Evolutionary conservation across 2,888 invertebrate genomes (phyloP).

Genomic region (Dryococelus australis): DNA sequence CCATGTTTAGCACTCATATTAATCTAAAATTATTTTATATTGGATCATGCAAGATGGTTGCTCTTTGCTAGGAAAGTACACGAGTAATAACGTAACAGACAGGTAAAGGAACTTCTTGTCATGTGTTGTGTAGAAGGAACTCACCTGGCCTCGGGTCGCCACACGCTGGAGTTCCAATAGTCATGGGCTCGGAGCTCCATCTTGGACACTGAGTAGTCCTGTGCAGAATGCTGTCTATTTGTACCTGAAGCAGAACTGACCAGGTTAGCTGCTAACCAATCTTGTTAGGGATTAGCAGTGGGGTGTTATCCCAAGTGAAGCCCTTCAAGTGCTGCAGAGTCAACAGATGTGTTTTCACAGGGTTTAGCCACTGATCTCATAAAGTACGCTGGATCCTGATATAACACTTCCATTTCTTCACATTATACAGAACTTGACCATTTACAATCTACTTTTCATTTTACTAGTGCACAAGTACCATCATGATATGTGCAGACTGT

Average conservation of each 20-base stretch:
- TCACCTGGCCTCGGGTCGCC: conserved; percentile 41
- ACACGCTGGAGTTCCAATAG: conserved; percentile 39
- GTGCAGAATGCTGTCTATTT: background rate
- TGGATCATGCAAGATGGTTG: too few relatives aligned
- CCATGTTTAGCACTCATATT: background rate
- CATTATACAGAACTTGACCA: too few relatives aligned
- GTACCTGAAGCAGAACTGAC: background rate
- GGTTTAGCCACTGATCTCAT: background rate
- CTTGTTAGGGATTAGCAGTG: background rate
- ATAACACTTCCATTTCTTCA: too few relatives aligned
- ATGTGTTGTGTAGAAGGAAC: background rate
- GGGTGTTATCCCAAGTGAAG: background rate
- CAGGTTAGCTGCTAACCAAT: background rate
- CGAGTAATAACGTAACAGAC: too few relatives aligned
- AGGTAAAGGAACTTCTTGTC: too few relatives aligned
- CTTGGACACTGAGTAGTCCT: conserved; percentile 26
- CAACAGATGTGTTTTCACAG: background rate
- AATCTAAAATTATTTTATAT: background rate
- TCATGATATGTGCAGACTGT: too few relatives aligned
- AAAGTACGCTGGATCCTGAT: background rate
- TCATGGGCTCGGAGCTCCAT: conserved; percentile 41
- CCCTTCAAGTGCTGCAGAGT: background rate
- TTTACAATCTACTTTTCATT: too few relatives aligned
- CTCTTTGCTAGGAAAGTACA: background rate
- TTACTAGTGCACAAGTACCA: too few relatives aligned